Evolutionary conservation across 2,113 vertebrate species (phyloP), one percentile per base, ranked within the genome.

Genomic region (Sisor rabdophorus): DNA sequence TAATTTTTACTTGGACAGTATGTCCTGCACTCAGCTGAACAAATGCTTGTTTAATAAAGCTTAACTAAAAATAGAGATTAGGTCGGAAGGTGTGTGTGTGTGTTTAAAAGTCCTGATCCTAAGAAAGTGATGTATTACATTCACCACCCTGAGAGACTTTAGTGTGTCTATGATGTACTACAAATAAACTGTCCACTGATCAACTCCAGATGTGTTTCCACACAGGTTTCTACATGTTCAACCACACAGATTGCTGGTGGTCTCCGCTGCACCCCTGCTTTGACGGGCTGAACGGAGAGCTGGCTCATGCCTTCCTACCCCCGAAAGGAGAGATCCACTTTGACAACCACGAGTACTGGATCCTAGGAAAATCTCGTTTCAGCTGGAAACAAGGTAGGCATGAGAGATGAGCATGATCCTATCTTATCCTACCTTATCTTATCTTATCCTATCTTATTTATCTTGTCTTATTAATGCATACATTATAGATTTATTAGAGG

Each of bases 261-360:
- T 89, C 93, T 67, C 90, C 90, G 0, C 84, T 93, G 53, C 93
- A 94, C 59, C 93, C 93, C 0, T 94, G 93, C 79, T 94, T 94
- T 3, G 93, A 94, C 0, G 93, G 93, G 0, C 84, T 92, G 56
- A 93, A 94, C 0, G 93, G 93, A 0, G 93, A 94, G 77, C 82
- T 94, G 80, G 93, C 92, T 2, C 93, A 94, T 1, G 93, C 93
- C 63, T 94, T 94, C 87, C 88, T 94, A 48, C 93, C 93, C 0
- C 93, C 93, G 0, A 83, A 89, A 0, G 93, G 93, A 1, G 92
- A 94, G 70, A 94, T 94, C 76, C 93, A 94, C 83, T 93, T 94
- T 1, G 93, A 94, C 83, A 93, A 94, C 82, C 92, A 93, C 6
- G 93, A 94, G 85, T 92, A 92, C 86, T 94, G 93, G 93, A 90